Base-by-base conservation (phyloP, 2,113 vertebrate genomes). In the Bos javanicus region DNA sequence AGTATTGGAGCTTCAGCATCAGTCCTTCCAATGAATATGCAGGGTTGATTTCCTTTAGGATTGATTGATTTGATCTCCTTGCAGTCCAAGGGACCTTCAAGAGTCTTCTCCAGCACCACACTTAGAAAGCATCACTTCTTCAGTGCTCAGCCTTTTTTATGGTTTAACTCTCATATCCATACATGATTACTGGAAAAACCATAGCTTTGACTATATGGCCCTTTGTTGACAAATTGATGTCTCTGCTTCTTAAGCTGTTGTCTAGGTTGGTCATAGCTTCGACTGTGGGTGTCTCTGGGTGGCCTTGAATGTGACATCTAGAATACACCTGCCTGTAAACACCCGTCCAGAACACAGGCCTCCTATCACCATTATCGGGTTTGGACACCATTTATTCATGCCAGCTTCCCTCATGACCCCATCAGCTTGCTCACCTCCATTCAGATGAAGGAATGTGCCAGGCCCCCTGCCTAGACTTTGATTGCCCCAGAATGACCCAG, bases 361-460 rank as follows among this genome's bases (percentile, higher is more conserved):
- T 28, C 9, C 21, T 26, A 9, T 8, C n/a, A 4, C 17, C 10
- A 8, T 59, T 25, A 26, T 23, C 8, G 46, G 4, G 11, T 39
- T 5, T 46, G 59, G 16, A 46, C 15, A 64, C 17, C 0, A 33
- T 43, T 43, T 50, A 25, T 74, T 78, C 6, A 4, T 4, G 2
- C 15, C 33, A 28, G 21, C 23, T 56, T 80, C 28, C 36, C 57
- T 84, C 14, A 11, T n/a, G 81, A 3, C 11, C 46, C 17, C 11
- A 23, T 3, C 30, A 82, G 15, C 39, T 25, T 12, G 3, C 13
- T 90, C 71, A 33, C 28, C 5, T 57, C n/a, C n/a, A 14, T 57
- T 1, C 0, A n/a, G 3, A 1, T 0, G 2, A 30, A 25, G 30
- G 36, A 84, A 54, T 7, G 26, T 4, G 1, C 33, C 14, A 16